Percentiles rank a stretch among this genome's conserved stretches.
Conservation (phyloP, 2,113 vertebrate species). For the Hydrochoerus hydrochaeris region DNA sequence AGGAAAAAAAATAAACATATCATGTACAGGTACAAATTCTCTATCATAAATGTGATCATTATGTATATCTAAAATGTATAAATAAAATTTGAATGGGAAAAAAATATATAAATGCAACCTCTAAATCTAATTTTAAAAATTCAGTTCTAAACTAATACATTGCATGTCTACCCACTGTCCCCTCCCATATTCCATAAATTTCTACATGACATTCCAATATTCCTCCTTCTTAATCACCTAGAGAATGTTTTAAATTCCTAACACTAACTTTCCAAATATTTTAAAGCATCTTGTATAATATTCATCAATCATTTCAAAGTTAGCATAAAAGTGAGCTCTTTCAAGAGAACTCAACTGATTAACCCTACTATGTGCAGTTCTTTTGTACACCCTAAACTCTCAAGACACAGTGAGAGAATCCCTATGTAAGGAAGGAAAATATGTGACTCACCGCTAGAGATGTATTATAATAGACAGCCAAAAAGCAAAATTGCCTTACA, state of each 20-base stretch:
- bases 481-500: slow-evolving; percentile 28
- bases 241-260: slow-evolving; percentile 18
- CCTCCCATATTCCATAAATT: background rate
- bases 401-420: background rate
- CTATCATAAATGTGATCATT: background rate
- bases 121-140: background rate
- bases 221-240: background rate
- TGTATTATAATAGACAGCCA: background rate
- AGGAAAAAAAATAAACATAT: background rate
- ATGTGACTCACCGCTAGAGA: background rate
- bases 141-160: background rate
- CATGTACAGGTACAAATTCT: background rate
- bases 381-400: background rate
- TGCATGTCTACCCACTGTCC: background rate
- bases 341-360: slow-evolving; percentile 8
- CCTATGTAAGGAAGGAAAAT: background rate
- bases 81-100: background rate
- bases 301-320: slow-evolving; percentile 36
- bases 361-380: background rate
- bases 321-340: background rate
- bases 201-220: background rate
- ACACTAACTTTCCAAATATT: background rate
- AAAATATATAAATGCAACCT: background rate
- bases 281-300: background rate
- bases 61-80: background rate